These are phyloP conservation scores for Drosophila dives DNA, from an alignment of 2,888 invertebrate species.

Conservation along the genomic window DNA sequence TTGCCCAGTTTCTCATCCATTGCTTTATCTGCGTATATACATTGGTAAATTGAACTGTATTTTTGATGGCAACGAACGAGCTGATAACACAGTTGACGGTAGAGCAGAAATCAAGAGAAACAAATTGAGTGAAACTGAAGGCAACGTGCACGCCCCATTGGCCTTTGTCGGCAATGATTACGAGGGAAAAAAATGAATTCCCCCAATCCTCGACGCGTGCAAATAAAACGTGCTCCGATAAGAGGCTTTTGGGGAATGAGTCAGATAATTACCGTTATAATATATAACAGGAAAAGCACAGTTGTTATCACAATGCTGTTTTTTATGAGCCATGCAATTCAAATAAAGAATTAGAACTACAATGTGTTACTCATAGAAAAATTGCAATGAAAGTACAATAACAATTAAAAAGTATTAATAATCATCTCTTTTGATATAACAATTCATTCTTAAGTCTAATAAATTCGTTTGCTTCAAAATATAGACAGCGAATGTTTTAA, in stretches of 20 bases:
- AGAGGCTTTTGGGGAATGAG: slow-evolving; percentile 15
- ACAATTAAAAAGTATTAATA: not conserved
- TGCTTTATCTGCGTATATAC: slow-evolving; percentile 4
- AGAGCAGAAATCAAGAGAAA: slow-evolving; percentile 3
- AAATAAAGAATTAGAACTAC: slow-evolving; percentile 18
- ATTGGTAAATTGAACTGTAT: slow-evolving; percentile 57
- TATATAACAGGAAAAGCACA: slow-evolving; percentile 23
- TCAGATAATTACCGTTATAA: slow-evolving; percentile 5
- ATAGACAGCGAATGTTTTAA: no score
- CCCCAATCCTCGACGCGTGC: slow-evolving; percentile 10
- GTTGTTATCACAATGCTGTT: slow-evolving; percentile 34
- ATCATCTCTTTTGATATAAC: not conserved
- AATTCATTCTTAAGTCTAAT: not conserved
- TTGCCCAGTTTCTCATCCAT: slow-evolving; percentile 27
- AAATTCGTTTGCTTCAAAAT: not conserved
- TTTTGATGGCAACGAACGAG: slow-evolving; percentile 57
- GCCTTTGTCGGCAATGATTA: slow-evolving; percentile 15
- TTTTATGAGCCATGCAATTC: slow-evolving; percentile 22
- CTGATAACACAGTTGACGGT: slow-evolving; percentile 52
- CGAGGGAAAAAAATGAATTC: slow-evolving; percentile 6
- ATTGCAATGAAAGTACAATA: not conserved
- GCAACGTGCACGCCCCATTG: slow-evolving; percentile 43
- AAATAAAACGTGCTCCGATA: slow-evolving; percentile 40
- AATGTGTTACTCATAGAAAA: not conserved
- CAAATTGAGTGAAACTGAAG: slow-evolving; percentile 29